These are phyloP conservation scores for Myopa tessellatipennis DNA, from an alignment of 2,888 invertebrate genomes.

Conservation along the genomic window DNA sequence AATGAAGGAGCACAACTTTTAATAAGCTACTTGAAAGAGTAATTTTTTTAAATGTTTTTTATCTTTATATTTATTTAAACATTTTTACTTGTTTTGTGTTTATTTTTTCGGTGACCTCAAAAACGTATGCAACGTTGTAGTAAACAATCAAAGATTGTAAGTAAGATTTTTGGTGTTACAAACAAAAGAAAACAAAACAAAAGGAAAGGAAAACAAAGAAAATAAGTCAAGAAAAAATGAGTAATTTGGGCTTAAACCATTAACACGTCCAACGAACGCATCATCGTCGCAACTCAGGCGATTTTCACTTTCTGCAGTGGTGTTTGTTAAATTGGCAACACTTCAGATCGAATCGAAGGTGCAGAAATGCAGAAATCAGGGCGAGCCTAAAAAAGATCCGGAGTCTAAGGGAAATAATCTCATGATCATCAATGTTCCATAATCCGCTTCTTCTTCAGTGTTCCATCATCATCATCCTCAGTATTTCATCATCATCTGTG, in stretches of 20 bases:
- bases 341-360: background rate
- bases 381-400: background rate
- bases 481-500: background rate
- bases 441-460: background rate
- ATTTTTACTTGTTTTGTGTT: background rate
- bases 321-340: constrained; percentile 21
- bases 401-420: background rate
- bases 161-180: background rate
- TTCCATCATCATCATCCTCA: background rate
- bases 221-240: background rate
- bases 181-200: too few species aligned
- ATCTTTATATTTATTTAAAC: too few species aligned
- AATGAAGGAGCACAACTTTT: background rate
- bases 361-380: background rate
- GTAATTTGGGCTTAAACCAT: background rate
- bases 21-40: too few species aligned
- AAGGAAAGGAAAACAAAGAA: background rate
- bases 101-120: constrained; percentile 11
- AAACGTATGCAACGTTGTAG: constrained; percentile 8
- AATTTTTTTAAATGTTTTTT: too few species aligned
- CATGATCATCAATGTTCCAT: background rate
- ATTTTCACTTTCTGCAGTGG: constrained; percentile 23
- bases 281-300: background rate
- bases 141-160: background rate
- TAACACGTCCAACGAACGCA: background rate